Evolutionary conservation across 2,113 vertebrate species (phyloP).

Genomic region (Turnix velox): DNA sequence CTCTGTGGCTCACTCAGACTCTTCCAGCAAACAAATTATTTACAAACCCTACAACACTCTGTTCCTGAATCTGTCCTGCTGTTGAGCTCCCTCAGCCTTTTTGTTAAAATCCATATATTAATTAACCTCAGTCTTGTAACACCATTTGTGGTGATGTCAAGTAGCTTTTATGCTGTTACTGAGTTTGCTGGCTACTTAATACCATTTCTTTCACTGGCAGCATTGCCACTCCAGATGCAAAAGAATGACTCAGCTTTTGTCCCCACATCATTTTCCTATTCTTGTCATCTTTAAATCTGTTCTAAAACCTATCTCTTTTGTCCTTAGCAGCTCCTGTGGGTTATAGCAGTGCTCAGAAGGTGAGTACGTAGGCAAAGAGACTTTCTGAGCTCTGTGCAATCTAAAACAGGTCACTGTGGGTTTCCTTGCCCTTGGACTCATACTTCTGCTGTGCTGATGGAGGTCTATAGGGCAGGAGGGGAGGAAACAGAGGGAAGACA

Average conservation of each 20-base stretch:
- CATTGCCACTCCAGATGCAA: background rate
- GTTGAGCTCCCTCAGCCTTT: background rate
- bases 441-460: background rate
- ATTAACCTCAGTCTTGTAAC: background rate
- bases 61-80: background rate
- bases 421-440: fast-evolving
- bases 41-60: background rate
- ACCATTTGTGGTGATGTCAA: background rate
- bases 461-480: background rate
- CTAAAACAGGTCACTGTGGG: fast-evolving
- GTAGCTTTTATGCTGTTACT: background rate
- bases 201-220: background rate
- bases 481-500: background rate
- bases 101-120: background rate
- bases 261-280: background rate
- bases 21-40: background rate
- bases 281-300: background rate
- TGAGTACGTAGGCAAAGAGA: background rate
- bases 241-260: background rate
- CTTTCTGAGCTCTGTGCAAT: background rate
- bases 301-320: background rate
- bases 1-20: background rate
- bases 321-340: background rate
- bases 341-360: background rate
- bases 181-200: background rate